phyloP scores from a whole-genome alignment of 2,888 invertebrate species.

The Oscheius onirici region DNA sequence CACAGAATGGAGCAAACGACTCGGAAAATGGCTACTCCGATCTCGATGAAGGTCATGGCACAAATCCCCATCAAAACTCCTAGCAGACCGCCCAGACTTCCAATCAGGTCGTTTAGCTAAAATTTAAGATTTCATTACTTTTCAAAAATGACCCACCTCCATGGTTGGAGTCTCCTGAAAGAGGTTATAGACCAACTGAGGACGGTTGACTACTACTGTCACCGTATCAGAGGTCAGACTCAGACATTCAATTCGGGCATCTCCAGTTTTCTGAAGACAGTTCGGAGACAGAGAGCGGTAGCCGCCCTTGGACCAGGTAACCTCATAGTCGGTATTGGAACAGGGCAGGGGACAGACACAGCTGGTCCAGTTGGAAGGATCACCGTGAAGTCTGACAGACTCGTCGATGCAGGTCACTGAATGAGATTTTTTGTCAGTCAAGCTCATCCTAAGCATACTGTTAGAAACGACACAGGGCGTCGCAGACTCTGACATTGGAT shows the following conservation, averaged over 20 bases:
- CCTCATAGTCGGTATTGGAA: constrained; percentile 42
- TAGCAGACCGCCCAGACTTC: constrained; percentile 22
- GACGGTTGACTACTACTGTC: constrained; percentile 33
- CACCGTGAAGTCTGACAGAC: constrained; percentile 41
- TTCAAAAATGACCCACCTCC: constrained; percentile 37
- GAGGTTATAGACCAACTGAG: constrained; percentile 35
- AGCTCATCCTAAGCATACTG: constrained; percentile 24
- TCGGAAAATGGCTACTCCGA: neutral
- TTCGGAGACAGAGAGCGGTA: neutral
- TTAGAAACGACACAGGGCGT: constrained; percentile 42
- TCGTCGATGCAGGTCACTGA: constrained; percentile 49
- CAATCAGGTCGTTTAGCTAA: constrained; percentile 18
- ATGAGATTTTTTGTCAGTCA: neutral
- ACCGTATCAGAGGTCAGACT: constrained; percentile 36
- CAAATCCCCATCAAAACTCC: constrained; percentile 31
- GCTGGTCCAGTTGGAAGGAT: constrained; percentile 52
- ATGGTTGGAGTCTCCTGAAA: constrained; percentile 40
- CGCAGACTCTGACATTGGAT: constrained; percentile 42
- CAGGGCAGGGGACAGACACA: constrained; percentile 58
- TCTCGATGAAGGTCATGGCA: constrained; percentile 28
- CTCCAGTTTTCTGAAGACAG: neutral
- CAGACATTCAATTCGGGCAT: neutral
- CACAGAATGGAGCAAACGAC: neutral
- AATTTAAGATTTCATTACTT: neutral
- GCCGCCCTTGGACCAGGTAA: constrained; percentile 43